Conservation (phyloP, 2,113 vertebrate species). For the Stictonetta naevosa region DNA sequence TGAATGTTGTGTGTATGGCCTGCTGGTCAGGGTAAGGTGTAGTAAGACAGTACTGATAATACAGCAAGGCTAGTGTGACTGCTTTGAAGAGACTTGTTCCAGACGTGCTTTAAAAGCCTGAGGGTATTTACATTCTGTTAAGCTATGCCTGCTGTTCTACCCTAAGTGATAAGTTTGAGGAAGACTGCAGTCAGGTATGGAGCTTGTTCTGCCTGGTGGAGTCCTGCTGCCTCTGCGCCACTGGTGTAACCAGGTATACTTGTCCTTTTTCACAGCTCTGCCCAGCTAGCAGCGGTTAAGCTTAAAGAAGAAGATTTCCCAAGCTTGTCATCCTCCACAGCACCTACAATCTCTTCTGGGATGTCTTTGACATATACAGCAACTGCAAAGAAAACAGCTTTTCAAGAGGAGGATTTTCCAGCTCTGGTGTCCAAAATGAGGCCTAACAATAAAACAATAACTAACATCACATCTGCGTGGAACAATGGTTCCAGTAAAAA, state of each 20-base stretch:
- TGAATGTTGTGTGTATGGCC: neutral
- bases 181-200: rapidly evolving
- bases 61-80: neutral
- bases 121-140: neutral
- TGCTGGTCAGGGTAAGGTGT: neutral
- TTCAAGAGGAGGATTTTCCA: slow-evolving; percentile 97
- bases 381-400: slow-evolving; percentile 79
- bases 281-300: slow-evolving; percentile 63
- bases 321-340: slow-evolving; percentile 80
- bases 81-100: neutral
- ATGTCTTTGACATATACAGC: slow-evolving; percentile 81
- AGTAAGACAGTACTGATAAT: neutral
- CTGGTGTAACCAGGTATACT: rapidly evolving
- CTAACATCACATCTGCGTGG: slow-evolving; percentile 87
- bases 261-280: slow-evolving; percentile 45
- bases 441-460: slow-evolving; percentile 71
- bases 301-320: slow-evolving; percentile 97
- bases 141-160: neutral
- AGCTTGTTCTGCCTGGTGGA: neutral
- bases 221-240: neutral
- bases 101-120: neutral
- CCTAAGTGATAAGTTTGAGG: neutral
- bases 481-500: slow-evolving; percentile 79
- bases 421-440: slow-evolving; percentile 89
- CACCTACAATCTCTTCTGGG: slow-evolving; percentile 27